Evolutionary conservation across 2,888 invertebrate species (phyloP).

Genomic region (Tachina grossa): DNA sequence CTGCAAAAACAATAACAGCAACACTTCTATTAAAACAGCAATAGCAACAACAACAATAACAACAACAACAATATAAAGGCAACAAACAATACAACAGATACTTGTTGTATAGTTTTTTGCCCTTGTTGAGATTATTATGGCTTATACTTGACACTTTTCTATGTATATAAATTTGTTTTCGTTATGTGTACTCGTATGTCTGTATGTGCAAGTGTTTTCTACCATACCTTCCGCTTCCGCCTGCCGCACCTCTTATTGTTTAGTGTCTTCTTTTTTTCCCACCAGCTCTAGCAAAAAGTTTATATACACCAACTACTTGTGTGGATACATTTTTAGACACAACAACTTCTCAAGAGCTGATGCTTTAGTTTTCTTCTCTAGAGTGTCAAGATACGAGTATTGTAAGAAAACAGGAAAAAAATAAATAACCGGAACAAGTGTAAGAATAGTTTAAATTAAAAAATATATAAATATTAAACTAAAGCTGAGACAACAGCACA

Average conservation of each 20-base stretch:
- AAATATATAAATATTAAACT: constrained; percentile 30
- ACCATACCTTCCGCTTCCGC: constrained; percentile 59
- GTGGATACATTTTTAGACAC: constrained; percentile 40
- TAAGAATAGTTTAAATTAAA: constrained; percentile 51
- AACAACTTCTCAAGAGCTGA: constrained; percentile 43
- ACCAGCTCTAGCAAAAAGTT: constrained; percentile 8
- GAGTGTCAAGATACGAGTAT: constrained; percentile 2
- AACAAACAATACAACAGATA: constrained; percentile 51
- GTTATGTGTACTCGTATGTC: constrained; percentile 30
- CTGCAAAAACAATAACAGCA: constrained; percentile 35
- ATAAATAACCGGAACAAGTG: constrained; percentile 23
- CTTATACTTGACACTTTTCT: constrained; percentile 80
- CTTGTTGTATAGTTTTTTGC: constrained; percentile 63
- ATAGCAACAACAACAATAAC: not conserved
- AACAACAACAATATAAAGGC: not conserved
- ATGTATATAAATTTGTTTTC: constrained; percentile 29
- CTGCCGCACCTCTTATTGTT: constrained; percentile 4
- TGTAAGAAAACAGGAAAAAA: not conserved
- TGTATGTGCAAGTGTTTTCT: constrained; percentile 61
- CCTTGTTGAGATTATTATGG: constrained; percentile 76
- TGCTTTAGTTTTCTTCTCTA: constrained; percentile 31
- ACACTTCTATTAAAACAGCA: constrained; percentile 19
- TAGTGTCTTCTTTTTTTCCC: not conserved
- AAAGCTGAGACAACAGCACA: constrained; percentile 72
- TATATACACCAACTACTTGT: constrained; percentile 30